phyloP scores from a whole-genome alignment of 1,140 invertebrate genomes.

The Drosophila mayri region DNA sequence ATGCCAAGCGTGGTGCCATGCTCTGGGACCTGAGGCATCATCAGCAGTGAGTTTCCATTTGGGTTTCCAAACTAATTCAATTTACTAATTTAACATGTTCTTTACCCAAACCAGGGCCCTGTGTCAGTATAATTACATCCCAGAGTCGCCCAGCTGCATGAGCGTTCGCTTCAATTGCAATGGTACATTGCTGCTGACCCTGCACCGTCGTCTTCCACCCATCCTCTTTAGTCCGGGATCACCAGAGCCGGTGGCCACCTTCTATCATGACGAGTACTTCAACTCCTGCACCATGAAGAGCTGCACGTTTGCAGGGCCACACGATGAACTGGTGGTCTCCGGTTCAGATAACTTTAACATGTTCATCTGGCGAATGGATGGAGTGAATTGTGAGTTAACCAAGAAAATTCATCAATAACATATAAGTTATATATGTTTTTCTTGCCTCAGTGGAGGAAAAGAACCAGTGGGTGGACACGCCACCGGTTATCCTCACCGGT shows the following conservation, averaged over 20 bases:
- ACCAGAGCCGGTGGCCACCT: slow-evolving; percentile 90
- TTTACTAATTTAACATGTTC: neutral
- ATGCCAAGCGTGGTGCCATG: slow-evolving; percentile 94
- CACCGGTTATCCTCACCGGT: slow-evolving; percentile 93
- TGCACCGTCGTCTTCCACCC: slow-evolving; percentile 93
- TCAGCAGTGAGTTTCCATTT: slow-evolving; percentile 87
- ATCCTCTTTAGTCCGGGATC: slow-evolving; percentile 91
- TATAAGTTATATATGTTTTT: neutral
- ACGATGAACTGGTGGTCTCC: slow-evolving; percentile 95
- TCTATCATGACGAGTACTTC: slow-evolving; percentile 96
- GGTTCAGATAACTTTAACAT: slow-evolving; percentile 98
- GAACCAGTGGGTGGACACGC: slow-evolving; percentile 87
- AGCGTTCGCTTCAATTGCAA: slow-evolving; percentile 94
- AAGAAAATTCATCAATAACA: no score
- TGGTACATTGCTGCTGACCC: slow-evolving; percentile 92
- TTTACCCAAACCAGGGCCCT: slow-evolving; percentile 86
- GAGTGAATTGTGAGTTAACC: slow-evolving; percentile 85
- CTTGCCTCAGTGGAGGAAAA: slow-evolving; percentile 68
- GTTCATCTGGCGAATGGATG: slow-evolving; percentile 95
- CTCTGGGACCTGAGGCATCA: slow-evolving; percentile 95
- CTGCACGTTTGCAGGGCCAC: slow-evolving; percentile 95
- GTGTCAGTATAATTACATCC: slow-evolving; percentile 89
- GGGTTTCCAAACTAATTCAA: rapidly evolving
- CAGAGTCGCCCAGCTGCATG: slow-evolving; percentile 93
- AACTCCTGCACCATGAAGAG: slow-evolving; percentile 99